phyloP scores from a whole-genome alignment of 2,797 vertebrate species.

The Lagocephalus sceleratus region DNA sequence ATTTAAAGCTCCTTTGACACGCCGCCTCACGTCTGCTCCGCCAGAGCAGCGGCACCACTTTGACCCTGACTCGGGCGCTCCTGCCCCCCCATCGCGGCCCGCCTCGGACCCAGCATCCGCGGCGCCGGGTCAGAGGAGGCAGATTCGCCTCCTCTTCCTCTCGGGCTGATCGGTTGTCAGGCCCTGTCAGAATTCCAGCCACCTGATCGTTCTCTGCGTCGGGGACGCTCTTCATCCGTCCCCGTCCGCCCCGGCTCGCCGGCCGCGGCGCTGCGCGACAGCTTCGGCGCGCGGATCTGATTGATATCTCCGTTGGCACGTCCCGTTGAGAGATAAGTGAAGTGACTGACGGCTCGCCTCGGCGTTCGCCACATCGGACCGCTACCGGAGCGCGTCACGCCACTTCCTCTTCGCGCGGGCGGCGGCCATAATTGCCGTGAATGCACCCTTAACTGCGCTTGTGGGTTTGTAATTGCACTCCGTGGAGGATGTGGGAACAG shows the following conservation, averaged over 20 bases:
- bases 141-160: too few relatives aligned
- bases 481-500: slow-evolving; percentile 12
- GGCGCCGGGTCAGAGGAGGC: too few relatives aligned
- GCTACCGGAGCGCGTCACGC: slow-evolving; percentile 28
- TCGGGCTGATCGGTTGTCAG: neutral
- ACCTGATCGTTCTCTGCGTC: slow-evolving; percentile 43
- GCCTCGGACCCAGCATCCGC: slow-evolving; percentile 44
- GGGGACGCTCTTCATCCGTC: slow-evolving; percentile 53
- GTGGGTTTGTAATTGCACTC: slow-evolving; percentile 16
- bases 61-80: slow-evolving; percentile 27
- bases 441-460: slow-evolving; percentile 19
- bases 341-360: slow-evolving; percentile 56
- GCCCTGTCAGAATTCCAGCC: slow-evolving; percentile 13
- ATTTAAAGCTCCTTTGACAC: slow-evolving; percentile 69
- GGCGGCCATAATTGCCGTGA: slow-evolving; percentile 10
- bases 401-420: slow-evolving; percentile 21
- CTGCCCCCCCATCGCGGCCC: too few relatives aligned
- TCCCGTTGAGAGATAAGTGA: slow-evolving; percentile 52
- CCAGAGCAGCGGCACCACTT: slow-evolving; percentile 41
- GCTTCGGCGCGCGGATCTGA: slow-evolving; percentile 53
- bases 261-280: slow-evolving; percentile 50
- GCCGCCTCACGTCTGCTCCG: slow-evolving; percentile 63
- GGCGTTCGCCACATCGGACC: slow-evolving; percentile 31
- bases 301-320: slow-evolving; percentile 63
- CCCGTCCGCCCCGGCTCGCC: slow-evolving; percentile 43